Base-by-base conservation (phyloP, 2,888 invertebrate genomes). In the Pristionchus fissidentatus region DNA sequence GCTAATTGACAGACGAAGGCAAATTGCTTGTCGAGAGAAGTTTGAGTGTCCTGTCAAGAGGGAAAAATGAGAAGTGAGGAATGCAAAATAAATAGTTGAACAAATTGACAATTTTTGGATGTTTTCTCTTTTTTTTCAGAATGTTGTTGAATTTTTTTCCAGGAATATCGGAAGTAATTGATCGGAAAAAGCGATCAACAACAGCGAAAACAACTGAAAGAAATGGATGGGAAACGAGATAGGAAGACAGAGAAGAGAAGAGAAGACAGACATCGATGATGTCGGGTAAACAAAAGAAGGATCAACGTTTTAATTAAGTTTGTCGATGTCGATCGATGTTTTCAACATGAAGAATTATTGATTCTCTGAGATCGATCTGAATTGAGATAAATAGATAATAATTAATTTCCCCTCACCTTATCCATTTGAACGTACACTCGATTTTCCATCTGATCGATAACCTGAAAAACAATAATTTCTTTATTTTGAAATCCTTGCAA, bases 391-490 rank as follows among this genome's bases (percentile, higher is more conserved):
- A 19, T 15, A 49, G 49, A 49, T 19, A 15, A 19, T 49, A 49
- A 49, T n/a, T n/a, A n/a, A n/a, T n/a, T 10, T 60, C 43, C 84
- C 79, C 8, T 32, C 2, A 80, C 80, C 84, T 91, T 91, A 85
- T 92, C 92, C 89, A 90, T 92, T 85, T 92, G 92, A 46, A 92
- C 91, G 86, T 92, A 92, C 10, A 92, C 90, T 70, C 91, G 87
- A 84, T 92, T 92, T 79, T 91, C 91, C 86, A 92, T 90, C 57
- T 88, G 87, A 84, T 91, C 89, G 35, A 92, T 87, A 35, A 90
- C 85, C 92, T 92, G 87, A 77, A 90, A n/a, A 85, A 84, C 84
- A 84, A 77, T 79, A 13, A 19, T 38, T 73, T 46, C 13, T 29
- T 8, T 41, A 19, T 41, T 43, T 22, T 26, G 80, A n/a, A 78